phyloP scores from a whole-genome alignment of 2,113 vertebrate genomes.

The Ictalurus punctatus region DNA sequence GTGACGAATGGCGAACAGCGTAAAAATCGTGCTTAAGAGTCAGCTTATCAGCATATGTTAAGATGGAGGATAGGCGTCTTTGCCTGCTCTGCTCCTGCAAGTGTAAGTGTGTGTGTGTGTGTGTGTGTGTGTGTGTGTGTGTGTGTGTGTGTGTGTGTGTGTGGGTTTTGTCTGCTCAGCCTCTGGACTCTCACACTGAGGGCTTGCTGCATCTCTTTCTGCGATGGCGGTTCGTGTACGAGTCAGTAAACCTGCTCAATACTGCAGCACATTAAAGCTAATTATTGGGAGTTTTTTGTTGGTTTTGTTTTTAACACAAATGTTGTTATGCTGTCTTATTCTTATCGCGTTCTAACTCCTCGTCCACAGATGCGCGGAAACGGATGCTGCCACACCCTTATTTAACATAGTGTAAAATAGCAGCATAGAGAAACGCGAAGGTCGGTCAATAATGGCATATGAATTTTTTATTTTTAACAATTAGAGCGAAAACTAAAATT shows the following conservation, averaged over 20 bases:
- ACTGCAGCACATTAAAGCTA: background rate
- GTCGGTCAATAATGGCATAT: background rate
- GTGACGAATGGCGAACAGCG: background rate
- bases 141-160: conserved; percentile 30
- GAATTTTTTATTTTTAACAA: background rate
- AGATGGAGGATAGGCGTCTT: conserved; percentile 47
- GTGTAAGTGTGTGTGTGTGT: background rate
- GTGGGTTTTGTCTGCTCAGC: conserved; percentile 58
- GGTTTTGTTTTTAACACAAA: conserved; percentile 19
- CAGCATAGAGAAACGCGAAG: no score
- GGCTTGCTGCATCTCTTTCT: conserved; percentile 29
- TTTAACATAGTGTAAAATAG: conserved; percentile 52
- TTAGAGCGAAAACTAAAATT: conserved; percentile 1
- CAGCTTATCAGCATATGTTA: conserved; percentile 35
- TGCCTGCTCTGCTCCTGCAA: conserved; percentile 48
- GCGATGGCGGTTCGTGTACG: conserved; percentile 34
- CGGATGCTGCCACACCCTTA: conserved; percentile 66
- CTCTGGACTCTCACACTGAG: conserved; percentile 48
- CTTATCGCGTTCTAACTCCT: conserved; percentile 48
- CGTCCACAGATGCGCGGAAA: conserved; percentile 21
- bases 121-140: background rate
- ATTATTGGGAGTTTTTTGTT: background rate
- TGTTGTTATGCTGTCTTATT: conserved; percentile 43
- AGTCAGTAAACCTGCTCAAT: conserved; percentile 46
- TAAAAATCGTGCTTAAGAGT: conserved; percentile 38